Evolutionary conservation across 2,888 invertebrate species (phyloP).

Genomic region (Suillia variegata): DNA sequence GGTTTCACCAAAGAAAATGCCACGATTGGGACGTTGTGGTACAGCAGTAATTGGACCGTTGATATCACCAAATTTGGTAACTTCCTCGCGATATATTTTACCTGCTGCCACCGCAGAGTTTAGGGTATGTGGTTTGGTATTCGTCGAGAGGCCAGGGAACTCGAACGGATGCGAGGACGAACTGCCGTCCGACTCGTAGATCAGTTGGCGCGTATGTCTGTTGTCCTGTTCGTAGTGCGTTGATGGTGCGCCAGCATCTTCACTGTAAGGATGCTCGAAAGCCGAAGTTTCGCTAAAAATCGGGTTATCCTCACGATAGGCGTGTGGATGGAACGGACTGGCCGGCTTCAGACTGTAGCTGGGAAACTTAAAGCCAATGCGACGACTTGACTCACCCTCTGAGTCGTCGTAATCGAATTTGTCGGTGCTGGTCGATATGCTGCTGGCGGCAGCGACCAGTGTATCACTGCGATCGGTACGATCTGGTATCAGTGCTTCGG

Average conservation of each 20-base stretch:
- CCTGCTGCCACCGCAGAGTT: constrained; percentile 42
- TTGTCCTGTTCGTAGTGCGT: constrained; percentile 47
- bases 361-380: constrained; percentile 60
- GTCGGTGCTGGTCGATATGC: constrained; percentile 27
- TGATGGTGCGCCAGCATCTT: constrained; percentile 41
- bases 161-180: constrained; percentile 50
- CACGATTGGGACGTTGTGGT: constrained; percentile 54
- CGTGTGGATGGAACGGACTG: constrained; percentile 58
- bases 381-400: constrained; percentile 55
- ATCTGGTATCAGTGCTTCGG: constrained; percentile 42
- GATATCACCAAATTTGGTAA: constrained; percentile 61
- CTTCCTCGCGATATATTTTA: constrained; percentile 58
- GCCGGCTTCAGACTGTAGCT: constrained; percentile 56
- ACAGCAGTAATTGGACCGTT: constrained; percentile 60
- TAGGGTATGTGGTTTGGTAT: constrained; percentile 53
- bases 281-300: constrained; percentile 50
- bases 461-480: constrained; percentile 51
- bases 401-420: constrained; percentile 39
- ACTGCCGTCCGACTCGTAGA: constrained; percentile 48
- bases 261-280: constrained; percentile 52
- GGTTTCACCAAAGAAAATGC: constrained; percentile 54
- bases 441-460: constrained; percentile 33
- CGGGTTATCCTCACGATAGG: constrained; percentile 59
- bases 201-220: constrained; percentile 51
- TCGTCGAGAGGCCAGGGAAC: constrained; percentile 54